A percentile compares a stretch with the other conserved stretches of the same genome.
Conservation (phyloP, 2,888 invertebrate species). For the Zootermopsis nevadensis region DNA sequence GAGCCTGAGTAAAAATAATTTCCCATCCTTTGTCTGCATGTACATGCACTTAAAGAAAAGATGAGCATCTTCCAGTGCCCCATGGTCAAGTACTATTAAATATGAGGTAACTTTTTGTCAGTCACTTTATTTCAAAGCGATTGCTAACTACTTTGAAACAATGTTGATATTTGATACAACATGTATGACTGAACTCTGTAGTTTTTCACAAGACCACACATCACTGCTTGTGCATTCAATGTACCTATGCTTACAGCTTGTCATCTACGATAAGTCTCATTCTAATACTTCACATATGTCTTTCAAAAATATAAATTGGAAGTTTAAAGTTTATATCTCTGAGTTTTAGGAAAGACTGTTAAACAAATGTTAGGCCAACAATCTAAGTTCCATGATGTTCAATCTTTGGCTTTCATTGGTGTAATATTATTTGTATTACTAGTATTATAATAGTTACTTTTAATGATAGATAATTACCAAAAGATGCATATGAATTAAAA, state of each 20-base stretch:
- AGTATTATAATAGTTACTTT: background rate
- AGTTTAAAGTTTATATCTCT: constrained; percentile 10
- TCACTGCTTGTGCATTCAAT: background rate
- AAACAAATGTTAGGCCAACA: constrained; percentile 21
- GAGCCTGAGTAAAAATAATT: too few species aligned
- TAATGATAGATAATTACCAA: background rate
- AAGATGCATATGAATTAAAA: constrained; percentile 4
- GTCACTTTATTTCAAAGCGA: background rate
- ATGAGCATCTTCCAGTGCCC: too few species aligned
- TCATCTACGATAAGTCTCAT: background rate
- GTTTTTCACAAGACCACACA: background rate
- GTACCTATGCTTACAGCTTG: background rate
- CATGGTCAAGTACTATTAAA: background rate
- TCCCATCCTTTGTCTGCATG: too few species aligned
- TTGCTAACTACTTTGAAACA: background rate
- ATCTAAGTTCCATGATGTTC: background rate
- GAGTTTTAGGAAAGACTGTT: constrained; percentile 30
- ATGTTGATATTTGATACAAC: too few species aligned
- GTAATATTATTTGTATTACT: background rate
- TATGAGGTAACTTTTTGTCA: background rate
- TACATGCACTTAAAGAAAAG: too few species aligned
- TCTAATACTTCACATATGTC: background rate
- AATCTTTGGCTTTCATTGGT: constrained; percentile 16
- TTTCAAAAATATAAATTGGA: constrained; percentile 7
- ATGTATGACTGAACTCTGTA: background rate